A percentile compares a stretch with the other conserved stretches of the same genome.
Evolutionary conservation across 2,888 invertebrate species (phyloP).

Genomic region (Drosophila nr. medialis): DNA sequence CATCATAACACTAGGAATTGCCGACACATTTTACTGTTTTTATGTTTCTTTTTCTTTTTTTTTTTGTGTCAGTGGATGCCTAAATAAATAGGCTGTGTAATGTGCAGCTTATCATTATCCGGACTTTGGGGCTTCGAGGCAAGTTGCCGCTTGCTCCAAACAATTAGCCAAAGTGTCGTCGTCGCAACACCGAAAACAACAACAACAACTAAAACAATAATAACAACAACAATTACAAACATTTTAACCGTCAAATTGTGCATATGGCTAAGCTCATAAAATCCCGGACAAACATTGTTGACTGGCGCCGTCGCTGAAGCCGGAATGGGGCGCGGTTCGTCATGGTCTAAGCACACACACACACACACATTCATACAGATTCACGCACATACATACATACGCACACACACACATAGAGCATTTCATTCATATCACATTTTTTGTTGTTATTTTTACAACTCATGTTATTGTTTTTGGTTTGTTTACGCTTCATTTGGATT

Average conservation of each 20-base stretch:
- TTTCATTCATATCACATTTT: conserved; percentile 64
- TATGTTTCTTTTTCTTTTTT: neutral
- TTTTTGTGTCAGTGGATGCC: neutral
- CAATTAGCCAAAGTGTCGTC: conserved; percentile 76
- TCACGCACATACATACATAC: conserved; percentile 18
- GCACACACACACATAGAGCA: conserved; percentile 28
- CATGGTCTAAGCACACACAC: conserved; percentile 26
- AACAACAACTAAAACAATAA: neutral
- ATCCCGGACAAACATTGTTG: conserved; percentile 55
- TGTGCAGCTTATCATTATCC: conserved; percentile 45
- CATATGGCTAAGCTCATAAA: conserved; percentile 61
- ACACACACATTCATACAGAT: conserved; percentile 14
- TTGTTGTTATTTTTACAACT: conserved; percentile 39
- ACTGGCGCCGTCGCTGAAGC: conserved; percentile 60
- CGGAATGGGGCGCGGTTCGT: conserved; percentile 51
- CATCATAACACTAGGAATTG: conserved; percentile 28
- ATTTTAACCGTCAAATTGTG: conserved; percentile 44
- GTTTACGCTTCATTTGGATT: conserved; percentile 75
- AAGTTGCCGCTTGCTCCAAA: conserved; percentile 61
- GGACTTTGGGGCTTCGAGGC: conserved; percentile 31
- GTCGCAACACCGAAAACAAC: conserved; percentile 29
- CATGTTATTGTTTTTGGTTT: conserved; percentile 48
- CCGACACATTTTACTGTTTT: neutral
- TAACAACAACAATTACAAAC: conserved; percentile 14
- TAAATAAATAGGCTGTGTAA: conserved; percentile 33